Percentiles rank a stretch among this genome's conserved stretches.
These are phyloP conservation scores for Pangasius krempfi DNA, from an alignment of 2,797 vertebrate species.

Conservation along the genomic window DNA sequence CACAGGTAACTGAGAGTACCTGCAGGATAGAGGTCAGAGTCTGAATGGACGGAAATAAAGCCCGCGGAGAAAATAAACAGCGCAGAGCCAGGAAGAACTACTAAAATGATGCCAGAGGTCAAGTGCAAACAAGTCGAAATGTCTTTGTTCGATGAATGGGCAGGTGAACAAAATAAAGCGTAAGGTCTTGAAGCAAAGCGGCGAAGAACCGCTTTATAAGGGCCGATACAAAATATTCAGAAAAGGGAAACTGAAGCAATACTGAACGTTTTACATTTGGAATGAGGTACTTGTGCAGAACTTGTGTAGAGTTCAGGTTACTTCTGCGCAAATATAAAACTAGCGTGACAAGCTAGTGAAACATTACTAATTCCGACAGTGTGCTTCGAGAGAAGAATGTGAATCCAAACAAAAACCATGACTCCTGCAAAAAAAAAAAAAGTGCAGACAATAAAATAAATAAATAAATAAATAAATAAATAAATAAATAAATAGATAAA, in stretches of 20 bases:
- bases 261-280: background rate
- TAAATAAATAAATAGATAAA: background rate
- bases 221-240: background rate
- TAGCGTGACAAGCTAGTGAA: background rate
- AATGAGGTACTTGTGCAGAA: background rate
- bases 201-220: too few relatives aligned
- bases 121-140: background rate
- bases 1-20: constrained; percentile 23
- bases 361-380: background rate
- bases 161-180: background rate
- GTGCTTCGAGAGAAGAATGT: background rate
- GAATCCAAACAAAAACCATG: background rate
- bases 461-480: constrained; percentile 18
- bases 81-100: constrained; percentile 5
- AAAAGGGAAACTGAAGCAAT: too few relatives aligned
- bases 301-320: too few relatives aligned
- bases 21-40: constrained; percentile 17
- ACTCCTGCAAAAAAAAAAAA: background rate
- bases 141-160: background rate
- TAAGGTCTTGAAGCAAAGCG: background rate
- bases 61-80: constrained; percentile 28
- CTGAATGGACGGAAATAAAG: constrained; percentile 23
- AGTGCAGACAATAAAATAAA: background rate
- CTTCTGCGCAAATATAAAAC: background rate
- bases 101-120: constrained; percentile 5